These are phyloP conservation scores for Calliopsis andreniformis DNA, from an alignment of 1,140 invertebrate species.

Conservation along the genomic window DNA sequence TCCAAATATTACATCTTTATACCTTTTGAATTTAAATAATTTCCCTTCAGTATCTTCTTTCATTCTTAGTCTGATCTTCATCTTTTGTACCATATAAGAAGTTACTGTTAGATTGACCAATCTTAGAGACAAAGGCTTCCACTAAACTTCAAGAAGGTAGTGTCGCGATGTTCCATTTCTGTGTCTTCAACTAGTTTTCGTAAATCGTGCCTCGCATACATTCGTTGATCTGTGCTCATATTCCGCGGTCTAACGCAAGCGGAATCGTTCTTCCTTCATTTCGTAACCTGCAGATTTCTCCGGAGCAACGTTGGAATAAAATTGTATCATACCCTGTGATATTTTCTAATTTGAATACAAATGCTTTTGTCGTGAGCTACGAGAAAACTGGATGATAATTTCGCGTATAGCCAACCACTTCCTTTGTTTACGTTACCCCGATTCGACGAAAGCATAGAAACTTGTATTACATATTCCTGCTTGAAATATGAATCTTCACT, in stretches of 20 bases:
- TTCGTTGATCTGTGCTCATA: background rate
- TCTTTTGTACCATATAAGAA: no score
- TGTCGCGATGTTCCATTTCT: background rate
- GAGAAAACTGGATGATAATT: conserved; percentile 9
- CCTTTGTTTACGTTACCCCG: background rate
- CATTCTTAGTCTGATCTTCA: no score
- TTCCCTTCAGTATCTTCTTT: no score
- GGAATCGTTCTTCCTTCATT: background rate
- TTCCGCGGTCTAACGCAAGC: no score
- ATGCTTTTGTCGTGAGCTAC: conserved; percentile 5
- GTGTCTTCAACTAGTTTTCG: background rate
- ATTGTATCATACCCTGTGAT: background rate
- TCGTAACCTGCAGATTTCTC: background rate
- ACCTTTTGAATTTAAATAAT: no score
- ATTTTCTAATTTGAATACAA: conserved; percentile 39
- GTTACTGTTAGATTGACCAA: background rate
- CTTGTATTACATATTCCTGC: background rate
- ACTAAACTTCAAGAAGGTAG: no score
- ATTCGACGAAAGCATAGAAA: background rate
- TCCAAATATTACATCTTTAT: no score
- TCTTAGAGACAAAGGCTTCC: background rate
- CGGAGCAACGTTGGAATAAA: background rate
- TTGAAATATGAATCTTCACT: no score
- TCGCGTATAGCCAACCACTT: background rate
- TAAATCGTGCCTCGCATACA: conserved; percentile 2